Percentiles rank a stretch among this genome's conserved stretches.
Evolutionary conservation across 2,888 invertebrate species (phyloP).

Genomic region (Synanthedon andrenaeformis): DNA sequence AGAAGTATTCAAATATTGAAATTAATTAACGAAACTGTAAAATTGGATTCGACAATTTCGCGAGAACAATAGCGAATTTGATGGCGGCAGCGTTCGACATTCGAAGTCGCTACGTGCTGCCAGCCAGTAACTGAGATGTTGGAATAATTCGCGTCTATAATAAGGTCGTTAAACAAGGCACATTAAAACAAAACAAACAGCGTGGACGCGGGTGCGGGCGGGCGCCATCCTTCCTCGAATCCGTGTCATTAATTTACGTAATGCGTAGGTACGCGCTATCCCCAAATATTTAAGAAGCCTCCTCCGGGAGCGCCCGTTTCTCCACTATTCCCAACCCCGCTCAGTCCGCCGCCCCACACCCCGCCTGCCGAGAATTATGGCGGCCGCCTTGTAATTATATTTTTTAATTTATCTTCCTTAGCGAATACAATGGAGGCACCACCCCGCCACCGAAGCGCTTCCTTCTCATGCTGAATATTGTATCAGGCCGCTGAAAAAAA

Average conservation of each 20-base stretch:
- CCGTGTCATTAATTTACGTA: conserved; percentile 72
- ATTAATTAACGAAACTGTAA: conserved; percentile 32
- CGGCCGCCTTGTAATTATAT: conserved; percentile 77
- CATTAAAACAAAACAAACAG: conserved; percentile 71
- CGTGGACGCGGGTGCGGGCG: conserved; percentile 27
- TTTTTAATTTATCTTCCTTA: conserved; percentile 80
- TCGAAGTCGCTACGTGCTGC: conserved; percentile 5
- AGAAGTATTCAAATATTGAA: conserved; percentile 16
- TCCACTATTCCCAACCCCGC: conserved; percentile 53
- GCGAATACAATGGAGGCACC: conserved; percentile 72
- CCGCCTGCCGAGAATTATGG: conserved; percentile 72
- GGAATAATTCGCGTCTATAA: conserved; percentile 59
- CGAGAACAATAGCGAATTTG: conserved; percentile 54
- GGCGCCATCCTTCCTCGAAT: conserved; percentile 70
- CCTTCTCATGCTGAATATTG: conserved; percentile 71
- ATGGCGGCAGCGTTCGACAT: conserved; percentile 23
- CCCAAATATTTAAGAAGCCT: conserved; percentile 72
- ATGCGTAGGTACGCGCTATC: conserved; percentile 72
- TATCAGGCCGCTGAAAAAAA: conserved; percentile 68
- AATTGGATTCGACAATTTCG: conserved; percentile 57
- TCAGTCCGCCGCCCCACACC: conserved; percentile 37
- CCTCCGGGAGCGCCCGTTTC: conserved; percentile 67
- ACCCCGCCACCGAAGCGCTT: conserved; percentile 68
- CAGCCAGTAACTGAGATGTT: too few species aligned
- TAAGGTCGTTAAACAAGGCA: conserved; percentile 67